These are phyloP conservation scores for Lacerta viridis DNA, from an alignment of 2,797 vertebrate genomes.

Conservation along the genomic window DNA sequence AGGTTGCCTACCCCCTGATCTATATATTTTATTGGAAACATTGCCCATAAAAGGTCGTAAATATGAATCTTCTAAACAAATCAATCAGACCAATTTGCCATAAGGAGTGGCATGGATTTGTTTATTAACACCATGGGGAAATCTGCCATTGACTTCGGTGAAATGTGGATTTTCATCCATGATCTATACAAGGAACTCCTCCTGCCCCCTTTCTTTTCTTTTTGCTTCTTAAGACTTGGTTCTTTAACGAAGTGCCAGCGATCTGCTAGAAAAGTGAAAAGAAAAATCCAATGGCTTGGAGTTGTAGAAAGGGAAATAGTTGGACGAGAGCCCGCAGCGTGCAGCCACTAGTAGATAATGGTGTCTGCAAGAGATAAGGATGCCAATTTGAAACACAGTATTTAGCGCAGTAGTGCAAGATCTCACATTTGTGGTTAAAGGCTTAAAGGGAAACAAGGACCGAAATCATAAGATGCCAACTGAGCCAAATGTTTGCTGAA, in stretches of 20 bases:
- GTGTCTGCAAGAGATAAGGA: not conserved
- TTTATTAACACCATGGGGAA: not conserved
- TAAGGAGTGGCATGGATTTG: not conserved
- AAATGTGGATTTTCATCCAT: not conserved
- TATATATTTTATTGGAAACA: not conserved
- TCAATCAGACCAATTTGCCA: not conserved
- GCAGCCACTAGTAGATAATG: not conserved
- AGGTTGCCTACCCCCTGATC: no score
- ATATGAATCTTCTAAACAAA: not conserved
- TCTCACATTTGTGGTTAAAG: conserved; percentile 4
- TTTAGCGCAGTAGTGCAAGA: not conserved
- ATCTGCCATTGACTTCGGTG: not conserved
- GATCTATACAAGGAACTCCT: not conserved
- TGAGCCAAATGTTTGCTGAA: conserved; percentile 19
- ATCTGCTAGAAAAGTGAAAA: not conserved
- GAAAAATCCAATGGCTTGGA: not conserved
- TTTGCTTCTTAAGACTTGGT: not conserved
- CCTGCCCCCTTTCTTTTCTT: not conserved
- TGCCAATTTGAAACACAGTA: not conserved
- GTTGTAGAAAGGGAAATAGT: not conserved
- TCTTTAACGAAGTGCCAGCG: not conserved
- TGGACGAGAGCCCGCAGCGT: not conserved
- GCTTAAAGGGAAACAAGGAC: not conserved
- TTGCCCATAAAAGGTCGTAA: not conserved
- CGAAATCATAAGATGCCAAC: conserved; percentile 5